Evolutionary conservation across 2,113 vertebrate genomes (phyloP).

Genomic region (Oreochromis aureus): DNA sequence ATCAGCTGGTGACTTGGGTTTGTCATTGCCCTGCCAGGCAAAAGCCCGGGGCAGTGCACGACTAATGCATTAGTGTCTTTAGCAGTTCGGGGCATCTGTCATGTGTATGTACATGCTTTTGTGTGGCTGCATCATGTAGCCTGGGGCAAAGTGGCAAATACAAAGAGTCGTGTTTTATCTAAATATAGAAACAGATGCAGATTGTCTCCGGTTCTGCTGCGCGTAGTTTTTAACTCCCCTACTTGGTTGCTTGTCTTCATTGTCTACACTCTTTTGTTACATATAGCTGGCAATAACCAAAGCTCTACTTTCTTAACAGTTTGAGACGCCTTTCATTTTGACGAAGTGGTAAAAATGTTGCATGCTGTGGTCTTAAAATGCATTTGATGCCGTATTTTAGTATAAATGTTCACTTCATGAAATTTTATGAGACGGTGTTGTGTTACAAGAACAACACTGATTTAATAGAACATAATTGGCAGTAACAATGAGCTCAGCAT

Average conservation of each 20-base stretch:
- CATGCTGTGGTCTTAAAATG: background rate
- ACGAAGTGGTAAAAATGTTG: background rate
- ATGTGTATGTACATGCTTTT: slow-evolving; percentile 15
- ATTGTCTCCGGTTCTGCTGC: background rate
- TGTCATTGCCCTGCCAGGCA: slow-evolving; percentile 46
- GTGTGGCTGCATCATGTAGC: slow-evolving; percentile 33
- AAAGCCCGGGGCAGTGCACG: slow-evolving; percentile 48
- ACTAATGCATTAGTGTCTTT: slow-evolving; percentile 62
- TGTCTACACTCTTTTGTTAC: background rate
- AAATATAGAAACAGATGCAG: background rate
- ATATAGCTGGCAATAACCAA: background rate
- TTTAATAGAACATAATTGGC: slow-evolving; percentile 28
- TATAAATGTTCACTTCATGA: background rate
- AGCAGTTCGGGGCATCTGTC: slow-evolving; percentile 46
- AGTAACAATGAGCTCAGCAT: slow-evolving; percentile 24
- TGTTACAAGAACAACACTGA: slow-evolving; percentile 5
- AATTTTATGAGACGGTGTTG: background rate
- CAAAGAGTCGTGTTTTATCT: slow-evolving; percentile 7
- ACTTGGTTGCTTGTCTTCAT: background rate
- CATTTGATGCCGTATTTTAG: background rate
- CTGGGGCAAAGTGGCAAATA: slow-evolving; percentile 25
- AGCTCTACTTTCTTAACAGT: background rate
- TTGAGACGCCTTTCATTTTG: background rate
- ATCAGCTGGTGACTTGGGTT: slow-evolving; percentile 48
- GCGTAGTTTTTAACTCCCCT: background rate